Percentiles rank a stretch among this genome's conserved stretches.
phyloP scores from a whole-genome alignment of 2,113 vertebrate genomes.

The Notiomystis cincta region DNA sequence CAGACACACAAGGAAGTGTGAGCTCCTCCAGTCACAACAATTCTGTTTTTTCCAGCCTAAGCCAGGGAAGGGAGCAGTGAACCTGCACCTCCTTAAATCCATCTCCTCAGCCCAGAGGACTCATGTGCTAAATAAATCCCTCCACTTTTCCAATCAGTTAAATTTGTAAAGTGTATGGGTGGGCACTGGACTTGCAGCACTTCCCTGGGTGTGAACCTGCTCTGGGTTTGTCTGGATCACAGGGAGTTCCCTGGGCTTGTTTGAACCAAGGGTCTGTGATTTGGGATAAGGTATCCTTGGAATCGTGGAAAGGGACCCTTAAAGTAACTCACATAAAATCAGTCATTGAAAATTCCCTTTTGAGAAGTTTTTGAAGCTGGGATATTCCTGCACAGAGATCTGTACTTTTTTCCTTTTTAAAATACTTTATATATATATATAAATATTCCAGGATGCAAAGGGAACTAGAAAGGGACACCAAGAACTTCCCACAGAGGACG shows the following conservation, averaged over 20 bases:
- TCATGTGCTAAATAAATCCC: neutral
- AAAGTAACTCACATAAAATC: neutral
- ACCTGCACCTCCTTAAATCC: neutral
- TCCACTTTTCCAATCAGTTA: slow-evolving; percentile 1
- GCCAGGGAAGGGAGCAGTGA: neutral
- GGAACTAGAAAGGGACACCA: neutral
- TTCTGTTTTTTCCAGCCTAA: neutral
- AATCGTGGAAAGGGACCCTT: neutral
- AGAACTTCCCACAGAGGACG: neutral
- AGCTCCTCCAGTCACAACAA: slow-evolving; percentile 24
- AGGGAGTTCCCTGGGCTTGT: neutral
- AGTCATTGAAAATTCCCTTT: neutral
- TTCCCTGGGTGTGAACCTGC: neutral
- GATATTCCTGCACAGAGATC: neutral
- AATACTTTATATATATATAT: neutral
- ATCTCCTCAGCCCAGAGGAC: neutral
- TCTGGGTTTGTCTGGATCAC: neutral
- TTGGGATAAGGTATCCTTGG: neutral
- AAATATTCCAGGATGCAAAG: neutral
- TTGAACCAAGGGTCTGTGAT: neutral
- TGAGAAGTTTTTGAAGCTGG: rapidly evolving
- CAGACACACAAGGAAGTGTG: slow-evolving; percentile 33
- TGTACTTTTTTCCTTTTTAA: rapidly evolving
- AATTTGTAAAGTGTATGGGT: neutral
- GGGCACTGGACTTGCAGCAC: rapidly evolving